These are phyloP conservation scores for Heliconius erato DNA, from an alignment of 2,888 invertebrate genomes.

Conservation along the genomic window DNA sequence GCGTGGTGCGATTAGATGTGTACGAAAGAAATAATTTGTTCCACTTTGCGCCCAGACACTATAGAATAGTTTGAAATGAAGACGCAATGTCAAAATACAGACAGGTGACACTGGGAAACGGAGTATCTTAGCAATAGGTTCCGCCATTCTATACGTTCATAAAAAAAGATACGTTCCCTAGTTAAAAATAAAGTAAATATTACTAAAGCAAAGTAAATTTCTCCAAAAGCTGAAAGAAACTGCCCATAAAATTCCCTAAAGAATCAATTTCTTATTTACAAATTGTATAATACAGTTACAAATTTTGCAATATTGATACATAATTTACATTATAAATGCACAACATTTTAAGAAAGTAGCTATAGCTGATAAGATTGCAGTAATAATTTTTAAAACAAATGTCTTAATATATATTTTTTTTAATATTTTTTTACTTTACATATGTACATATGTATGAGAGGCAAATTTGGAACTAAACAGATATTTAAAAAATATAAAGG, in stretches of 20 bases:
- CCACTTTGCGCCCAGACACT: too few species aligned
- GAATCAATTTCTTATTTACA: conserved; percentile 2
- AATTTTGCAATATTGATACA: conserved; percentile 10
- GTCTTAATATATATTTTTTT: not conserved
- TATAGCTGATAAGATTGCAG: not conserved
- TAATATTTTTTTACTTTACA: too few species aligned
- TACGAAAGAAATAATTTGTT: too few species aligned
- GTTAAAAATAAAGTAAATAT: not conserved
- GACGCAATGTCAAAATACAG: too few species aligned
- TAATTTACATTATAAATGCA: not conserved
- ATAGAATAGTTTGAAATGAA: not conserved
- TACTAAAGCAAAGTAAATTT: not conserved
- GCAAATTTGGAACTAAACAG: too few species aligned
- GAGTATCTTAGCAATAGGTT: too few species aligned
- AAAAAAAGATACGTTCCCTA: not conserved
- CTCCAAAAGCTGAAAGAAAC: not conserved
- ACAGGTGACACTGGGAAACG: too few species aligned
- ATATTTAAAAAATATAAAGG: too few species aligned
- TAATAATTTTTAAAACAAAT: conserved; percentile 1
- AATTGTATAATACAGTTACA: conserved; percentile 12
- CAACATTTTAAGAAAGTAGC: not conserved
- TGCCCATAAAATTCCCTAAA: not conserved
- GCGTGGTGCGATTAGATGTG: too few species aligned
- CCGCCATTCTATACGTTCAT: too few species aligned
- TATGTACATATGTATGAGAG: too few species aligned